phyloP scores from a whole-genome alignment of 1,140 invertebrate genomes.

The Neodiprion virginianus region DNA sequence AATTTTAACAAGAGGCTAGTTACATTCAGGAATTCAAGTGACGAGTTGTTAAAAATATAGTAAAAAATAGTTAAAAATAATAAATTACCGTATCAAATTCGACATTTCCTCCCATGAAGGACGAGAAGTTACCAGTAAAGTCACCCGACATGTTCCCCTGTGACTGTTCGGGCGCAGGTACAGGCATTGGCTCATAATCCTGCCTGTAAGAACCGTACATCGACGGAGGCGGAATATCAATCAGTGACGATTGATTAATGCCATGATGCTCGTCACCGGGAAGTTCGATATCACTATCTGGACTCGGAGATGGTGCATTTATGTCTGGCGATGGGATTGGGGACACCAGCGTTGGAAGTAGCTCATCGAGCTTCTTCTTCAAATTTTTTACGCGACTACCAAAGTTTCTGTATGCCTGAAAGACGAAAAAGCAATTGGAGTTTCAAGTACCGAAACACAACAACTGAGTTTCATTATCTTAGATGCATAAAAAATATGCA shows the following conservation, averaged over 20 bases:
- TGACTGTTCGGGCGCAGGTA: slow-evolving; percentile 45
- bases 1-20: slow-evolving; percentile 1
- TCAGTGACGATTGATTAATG: slow-evolving; percentile 46
- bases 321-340: slow-evolving; percentile 78
- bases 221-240: slow-evolving; percentile 53
- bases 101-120: slow-evolving; percentile 59
- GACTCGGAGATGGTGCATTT: slow-evolving; percentile 85
- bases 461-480: background rate
- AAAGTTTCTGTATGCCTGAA: slow-evolving; percentile 91
- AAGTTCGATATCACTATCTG: slow-evolving; percentile 78
- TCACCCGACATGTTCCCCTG: slow-evolving; percentile 43
- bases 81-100: slow-evolving; percentile 56
- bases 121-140: slow-evolving; percentile 56
- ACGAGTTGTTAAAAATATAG: background rate
- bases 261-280: slow-evolving; percentile 62
- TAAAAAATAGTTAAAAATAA: background rate
- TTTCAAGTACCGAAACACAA: background rate
- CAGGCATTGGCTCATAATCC: slow-evolving; percentile 53
- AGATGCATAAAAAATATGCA: background rate
- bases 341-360: slow-evolving; percentile 69
- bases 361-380: slow-evolving; percentile 84
- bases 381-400: slow-evolving; percentile 83
- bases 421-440: slow-evolving; percentile 31
- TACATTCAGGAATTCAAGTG: too few relatives aligned
- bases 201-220: slow-evolving; percentile 57